A percentile compares a stretch with the other conserved stretches of the same genome.
These are phyloP conservation scores for Napeogenes inachia DNA, from an alignment of 2,888 invertebrate genomes.

Conservation along the genomic window DNA sequence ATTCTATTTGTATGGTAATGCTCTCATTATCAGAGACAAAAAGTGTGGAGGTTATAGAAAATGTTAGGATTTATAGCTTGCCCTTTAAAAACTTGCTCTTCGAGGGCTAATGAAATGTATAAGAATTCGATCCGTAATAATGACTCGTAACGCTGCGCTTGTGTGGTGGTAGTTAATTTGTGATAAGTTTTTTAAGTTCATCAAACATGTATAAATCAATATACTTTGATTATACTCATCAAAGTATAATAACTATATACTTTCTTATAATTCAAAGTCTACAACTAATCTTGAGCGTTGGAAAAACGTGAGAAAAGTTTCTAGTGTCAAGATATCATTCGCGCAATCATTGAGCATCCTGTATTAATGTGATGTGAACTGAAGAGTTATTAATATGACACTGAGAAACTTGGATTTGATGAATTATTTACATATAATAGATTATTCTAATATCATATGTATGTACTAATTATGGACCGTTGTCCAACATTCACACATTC, in stretches of 20 bases:
- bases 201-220: constrained; percentile 7
- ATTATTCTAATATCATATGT: no score
- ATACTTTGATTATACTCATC: background rate
- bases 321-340: constrained; percentile 1
- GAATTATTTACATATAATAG: no score
- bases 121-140: constrained; percentile 27
- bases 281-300: constrained; percentile 2
- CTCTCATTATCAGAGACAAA: constrained; percentile 70
- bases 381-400: background rate
- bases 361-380: background rate
- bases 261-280: background rate
- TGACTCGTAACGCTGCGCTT: constrained; percentile 22
- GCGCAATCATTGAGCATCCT: background rate
- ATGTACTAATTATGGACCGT: no score
- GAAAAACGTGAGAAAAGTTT: constrained; percentile 6
- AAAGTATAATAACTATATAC: no score
- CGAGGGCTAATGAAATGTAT: constrained; percentile 37
- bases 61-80: constrained; percentile 48
- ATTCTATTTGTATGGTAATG: constrained; percentile 76
- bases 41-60: constrained; percentile 53
- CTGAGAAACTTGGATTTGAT: no score
- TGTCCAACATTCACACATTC: no score
- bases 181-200: constrained; percentile 20
- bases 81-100: constrained; percentile 38
- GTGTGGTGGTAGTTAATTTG: constrained; percentile 8